phyloP scores from a whole-genome alignment of 2,113 vertebrate genomes.

The Notechis scutatus region DNA sequence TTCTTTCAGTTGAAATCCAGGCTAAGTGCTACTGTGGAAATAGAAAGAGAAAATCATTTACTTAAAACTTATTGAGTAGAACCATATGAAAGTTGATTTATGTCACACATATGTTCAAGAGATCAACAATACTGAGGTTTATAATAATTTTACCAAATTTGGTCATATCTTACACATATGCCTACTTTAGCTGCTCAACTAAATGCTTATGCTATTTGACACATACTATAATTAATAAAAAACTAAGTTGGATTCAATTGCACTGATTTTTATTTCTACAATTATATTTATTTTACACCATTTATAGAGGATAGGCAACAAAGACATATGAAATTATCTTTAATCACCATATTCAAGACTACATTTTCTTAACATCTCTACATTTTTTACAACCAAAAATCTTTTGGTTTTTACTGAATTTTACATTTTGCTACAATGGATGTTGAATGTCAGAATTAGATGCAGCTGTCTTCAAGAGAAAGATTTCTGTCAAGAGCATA shows the following conservation, averaged over 20 bases:
- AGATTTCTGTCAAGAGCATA: background rate
- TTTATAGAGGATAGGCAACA: background rate
- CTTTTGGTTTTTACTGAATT: background rate
- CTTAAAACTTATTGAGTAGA: background rate
- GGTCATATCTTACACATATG: slow-evolving; percentile 35
- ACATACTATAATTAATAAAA: background rate
- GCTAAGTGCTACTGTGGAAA: background rate
- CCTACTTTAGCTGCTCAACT: slow-evolving; percentile 39
- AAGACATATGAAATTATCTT: background rate
- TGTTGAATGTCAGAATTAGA: background rate
- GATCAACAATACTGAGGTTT: slow-evolving; percentile 17
- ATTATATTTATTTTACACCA: background rate
- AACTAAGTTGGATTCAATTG: background rate
- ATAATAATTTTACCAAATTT: slow-evolving; percentile 43
- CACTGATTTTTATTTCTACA: background rate
- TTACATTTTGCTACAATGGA: background rate
- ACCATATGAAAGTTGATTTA: background rate
- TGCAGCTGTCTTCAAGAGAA: background rate
- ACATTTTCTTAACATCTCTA: background rate
- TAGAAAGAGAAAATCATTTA: background rate
- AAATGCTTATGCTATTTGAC: slow-evolving; percentile 6
- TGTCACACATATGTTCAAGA: slow-evolving; percentile 1
- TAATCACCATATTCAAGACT: background rate
- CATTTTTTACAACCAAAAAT: too few species aligned
- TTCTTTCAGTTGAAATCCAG: background rate